Evolutionary conservation across 2,888 invertebrate species (phyloP).

Genomic region (Hydrotaea cyrtoneurina): DNA sequence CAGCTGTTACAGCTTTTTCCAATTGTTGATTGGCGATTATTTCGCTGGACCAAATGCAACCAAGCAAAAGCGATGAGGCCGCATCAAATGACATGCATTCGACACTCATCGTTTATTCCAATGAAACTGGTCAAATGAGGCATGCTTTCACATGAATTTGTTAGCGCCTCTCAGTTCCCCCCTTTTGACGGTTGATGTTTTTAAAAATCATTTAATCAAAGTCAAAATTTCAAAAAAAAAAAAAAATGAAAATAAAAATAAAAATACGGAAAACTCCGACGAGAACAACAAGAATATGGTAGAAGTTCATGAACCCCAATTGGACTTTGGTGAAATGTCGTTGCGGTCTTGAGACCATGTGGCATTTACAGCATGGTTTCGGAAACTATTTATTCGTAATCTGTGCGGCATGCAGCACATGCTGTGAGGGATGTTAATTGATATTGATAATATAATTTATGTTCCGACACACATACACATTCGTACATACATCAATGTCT

Average conservation of each 20-base stretch:
- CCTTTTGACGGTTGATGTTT: background rate
- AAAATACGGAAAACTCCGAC: background rate
- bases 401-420: constrained; percentile 49
- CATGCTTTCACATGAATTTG: background rate
- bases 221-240: background rate
- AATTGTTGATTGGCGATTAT: too few species aligned
- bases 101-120: constrained; percentile 30
- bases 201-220: constrained; percentile 28
- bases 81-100: constrained; percentile 13
- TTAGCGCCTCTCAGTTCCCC: constrained; percentile 4
- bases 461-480: background rate
- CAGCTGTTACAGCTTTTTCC: too few species aligned
- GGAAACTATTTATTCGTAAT: constrained; percentile 49
- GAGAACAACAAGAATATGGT: background rate
- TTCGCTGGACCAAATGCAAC: too few species aligned
- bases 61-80: background rate
- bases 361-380: constrained; percentile 19
- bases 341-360: constrained; percentile 26
- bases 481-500: background rate
- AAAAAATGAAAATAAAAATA: background rate
- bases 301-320: constrained; percentile 58
- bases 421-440: constrained; percentile 31
- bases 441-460: constrained; percentile 42
- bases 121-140: constrained; percentile 43
- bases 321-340: constrained; percentile 32